These are phyloP conservation scores for Tokudaia muenninki DNA, from an alignment of 2,797 vertebrate species.

Conservation along the genomic window DNA sequence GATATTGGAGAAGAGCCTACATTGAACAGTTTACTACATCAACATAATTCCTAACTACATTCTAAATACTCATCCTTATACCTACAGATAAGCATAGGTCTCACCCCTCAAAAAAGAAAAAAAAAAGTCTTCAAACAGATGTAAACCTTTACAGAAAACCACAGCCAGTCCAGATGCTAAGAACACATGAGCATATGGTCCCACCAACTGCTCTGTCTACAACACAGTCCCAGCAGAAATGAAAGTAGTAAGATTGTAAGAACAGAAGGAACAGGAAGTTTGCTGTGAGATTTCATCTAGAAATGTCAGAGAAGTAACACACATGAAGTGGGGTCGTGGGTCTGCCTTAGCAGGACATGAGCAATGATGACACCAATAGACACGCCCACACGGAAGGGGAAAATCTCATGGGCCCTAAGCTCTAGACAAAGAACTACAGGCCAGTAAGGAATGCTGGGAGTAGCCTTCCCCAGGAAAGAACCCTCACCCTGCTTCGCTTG, in stretches of 20 bases:
- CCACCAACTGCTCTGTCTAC: too few relatives aligned
- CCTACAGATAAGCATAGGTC: neutral
- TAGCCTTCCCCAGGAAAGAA: neutral
- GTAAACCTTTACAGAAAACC: neutral
- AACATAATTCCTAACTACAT: neutral
- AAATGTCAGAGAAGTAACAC: neutral
- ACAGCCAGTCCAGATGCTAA: neutral
- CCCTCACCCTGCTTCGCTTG: neutral
- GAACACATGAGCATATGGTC: neutral
- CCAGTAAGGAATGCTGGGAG: neutral
- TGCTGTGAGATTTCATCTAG: neutral
- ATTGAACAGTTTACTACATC: neutral
- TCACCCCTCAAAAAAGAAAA: neutral
- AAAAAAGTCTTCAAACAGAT: neutral
- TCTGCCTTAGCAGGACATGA: neutral
- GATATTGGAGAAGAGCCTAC: neutral
- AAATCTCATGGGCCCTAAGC: neutral
- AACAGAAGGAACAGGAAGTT: neutral
- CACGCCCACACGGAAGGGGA: neutral
- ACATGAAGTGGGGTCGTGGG: neutral
- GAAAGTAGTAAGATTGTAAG: neutral
- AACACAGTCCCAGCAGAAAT: neutral
- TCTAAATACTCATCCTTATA: neutral
- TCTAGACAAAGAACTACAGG: neutral
- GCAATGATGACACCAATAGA: neutral